phyloP scores from a whole-genome alignment of 2,797 vertebrate species.

The Lagocephalus sceleratus region DNA sequence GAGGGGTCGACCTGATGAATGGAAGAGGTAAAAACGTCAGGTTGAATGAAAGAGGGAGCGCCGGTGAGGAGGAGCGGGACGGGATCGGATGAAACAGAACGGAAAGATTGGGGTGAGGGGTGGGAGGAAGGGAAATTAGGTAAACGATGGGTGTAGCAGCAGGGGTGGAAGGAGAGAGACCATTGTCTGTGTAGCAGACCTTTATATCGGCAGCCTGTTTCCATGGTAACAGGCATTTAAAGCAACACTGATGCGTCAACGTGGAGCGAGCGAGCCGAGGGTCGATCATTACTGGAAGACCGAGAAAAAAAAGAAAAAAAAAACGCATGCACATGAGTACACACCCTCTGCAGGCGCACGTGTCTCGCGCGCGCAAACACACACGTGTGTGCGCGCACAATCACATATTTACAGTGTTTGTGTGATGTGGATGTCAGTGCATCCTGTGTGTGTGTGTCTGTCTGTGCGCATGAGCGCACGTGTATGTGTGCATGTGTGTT shows the following conservation, averaged over 20 bases:
- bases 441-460: conserved; percentile 27
- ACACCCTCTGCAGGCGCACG: conserved; percentile 4
- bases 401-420: conserved; percentile 13
- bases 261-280: conserved; percentile 50
- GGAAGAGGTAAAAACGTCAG: conserved; percentile 54
- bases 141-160: conserved; percentile 29
- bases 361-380: neutral
- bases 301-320: conserved; percentile 17
- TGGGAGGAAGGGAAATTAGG: conserved; percentile 30
- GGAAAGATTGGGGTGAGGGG: conserved; percentile 15
- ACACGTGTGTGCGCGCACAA: neutral
- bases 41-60: conserved; percentile 52
- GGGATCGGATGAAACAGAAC: conserved; percentile 50
- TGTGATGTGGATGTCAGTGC: conserved; percentile 15
- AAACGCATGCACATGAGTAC: conserved; percentile 7
- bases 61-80: conserved; percentile 14
- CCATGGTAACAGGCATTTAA: conserved; percentile 80
- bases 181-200: conserved; percentile 69
- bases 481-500: neutral
- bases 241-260: conserved; percentile 68
- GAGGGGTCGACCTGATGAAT: conserved; percentile 64
- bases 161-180: conserved; percentile 41
- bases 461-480: too few relatives aligned
- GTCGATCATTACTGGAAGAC: conserved; percentile 57
- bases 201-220: conserved; percentile 72